Conservation (phyloP, 2,797 vertebrate genomes). For the Bucorvus abyssinicus region DNA sequence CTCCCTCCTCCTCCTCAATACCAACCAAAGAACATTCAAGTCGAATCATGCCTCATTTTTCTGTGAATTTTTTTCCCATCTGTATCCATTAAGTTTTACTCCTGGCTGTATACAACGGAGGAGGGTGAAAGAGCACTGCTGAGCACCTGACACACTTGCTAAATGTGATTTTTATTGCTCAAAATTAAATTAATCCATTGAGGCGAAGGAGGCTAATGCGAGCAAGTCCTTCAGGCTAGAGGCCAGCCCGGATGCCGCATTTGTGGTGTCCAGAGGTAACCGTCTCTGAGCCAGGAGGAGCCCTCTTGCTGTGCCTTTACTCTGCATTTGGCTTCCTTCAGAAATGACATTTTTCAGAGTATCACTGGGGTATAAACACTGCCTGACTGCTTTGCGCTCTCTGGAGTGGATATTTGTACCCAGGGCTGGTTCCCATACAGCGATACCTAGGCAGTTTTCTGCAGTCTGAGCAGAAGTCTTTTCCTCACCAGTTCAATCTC, state of each 20-base stretch:
- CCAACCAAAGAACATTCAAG: neutral
- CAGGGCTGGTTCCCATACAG: accelerated
- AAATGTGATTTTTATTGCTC: constrained; percentile 46
- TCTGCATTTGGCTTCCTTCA: neutral
- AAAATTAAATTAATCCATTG: constrained; percentile 24
- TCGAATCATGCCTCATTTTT: neutral
- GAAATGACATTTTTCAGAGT: neutral
- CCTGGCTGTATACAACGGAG: neutral
- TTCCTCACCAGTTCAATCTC: neutral
- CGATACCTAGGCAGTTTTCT: neutral
- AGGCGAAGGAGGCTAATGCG: constrained; percentile 3
- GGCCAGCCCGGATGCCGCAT: neutral
- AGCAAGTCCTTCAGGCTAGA: neutral
- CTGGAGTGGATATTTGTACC: neutral
- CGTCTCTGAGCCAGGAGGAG: neutral
- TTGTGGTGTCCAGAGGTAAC: accelerated
- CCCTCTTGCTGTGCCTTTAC: neutral
- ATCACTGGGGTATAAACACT: neutral
- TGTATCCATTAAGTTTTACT: constrained; percentile 32
- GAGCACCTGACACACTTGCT: neutral
- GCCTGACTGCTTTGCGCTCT: neutral
- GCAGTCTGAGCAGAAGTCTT: neutral
- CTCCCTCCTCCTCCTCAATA: neutral
- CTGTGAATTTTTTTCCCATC: neutral
- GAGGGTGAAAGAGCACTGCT: constrained; percentile 22